A percentile compares a stretch with the other conserved stretches of the same genome.
These are phyloP conservation scores for Leptinotarsa peninsularis DNA, from an alignment of 2,888 invertebrate species.

Conservation along the genomic window DNA sequence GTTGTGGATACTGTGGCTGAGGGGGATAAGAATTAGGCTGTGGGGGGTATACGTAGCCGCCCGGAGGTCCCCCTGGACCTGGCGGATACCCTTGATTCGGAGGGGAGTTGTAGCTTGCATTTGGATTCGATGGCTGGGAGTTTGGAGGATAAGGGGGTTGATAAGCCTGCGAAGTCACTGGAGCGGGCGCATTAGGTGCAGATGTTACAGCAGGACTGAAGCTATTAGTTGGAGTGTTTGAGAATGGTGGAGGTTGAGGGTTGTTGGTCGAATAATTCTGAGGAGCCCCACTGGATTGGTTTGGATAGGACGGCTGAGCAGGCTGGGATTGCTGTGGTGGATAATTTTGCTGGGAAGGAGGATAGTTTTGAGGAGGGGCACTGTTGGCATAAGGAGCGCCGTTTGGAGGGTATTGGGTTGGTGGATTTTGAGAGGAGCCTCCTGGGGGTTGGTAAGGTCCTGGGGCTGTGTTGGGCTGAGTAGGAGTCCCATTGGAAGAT, in stretches of 20 bases:
- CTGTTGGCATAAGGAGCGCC: constrained; percentile 60
- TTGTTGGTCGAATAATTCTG: constrained; percentile 63
- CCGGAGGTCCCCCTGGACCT: constrained; percentile 58
- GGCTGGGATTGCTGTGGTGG: constrained; percentile 58
- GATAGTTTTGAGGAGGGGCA: constrained; percentile 60
- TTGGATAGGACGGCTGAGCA: constrained; percentile 34
- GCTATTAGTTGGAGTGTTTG: constrained; percentile 66
- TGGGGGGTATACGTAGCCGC: constrained; percentile 69
- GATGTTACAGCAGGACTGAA: constrained; percentile 69
- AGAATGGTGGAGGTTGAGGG: constrained; percentile 75
- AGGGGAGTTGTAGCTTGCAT: constrained; percentile 57
- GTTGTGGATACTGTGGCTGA: constrained; percentile 71
- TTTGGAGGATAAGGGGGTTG: constrained; percentile 69
- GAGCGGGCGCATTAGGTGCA: constrained; percentile 62
- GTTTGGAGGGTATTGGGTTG: constrained; percentile 61
- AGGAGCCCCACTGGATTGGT: constrained; percentile 49
- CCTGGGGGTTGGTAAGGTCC: constrained; percentile 64
- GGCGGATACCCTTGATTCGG: constrained; percentile 49
- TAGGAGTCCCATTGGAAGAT: constrained; percentile 61
- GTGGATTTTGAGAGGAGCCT: constrained; percentile 57
- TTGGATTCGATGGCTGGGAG: constrained; percentile 65
- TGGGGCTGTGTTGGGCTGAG: constrained; percentile 56
- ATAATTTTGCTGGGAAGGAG: constrained; percentile 67
- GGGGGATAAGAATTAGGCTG: constrained; percentile 72
- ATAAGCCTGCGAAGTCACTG: constrained; percentile 67